Evolutionary conservation across 2,797 vertebrate species (phyloP), one percentile per base, ranked within the genome.

Genomic region (Premnoplex brunnescens): DNA sequence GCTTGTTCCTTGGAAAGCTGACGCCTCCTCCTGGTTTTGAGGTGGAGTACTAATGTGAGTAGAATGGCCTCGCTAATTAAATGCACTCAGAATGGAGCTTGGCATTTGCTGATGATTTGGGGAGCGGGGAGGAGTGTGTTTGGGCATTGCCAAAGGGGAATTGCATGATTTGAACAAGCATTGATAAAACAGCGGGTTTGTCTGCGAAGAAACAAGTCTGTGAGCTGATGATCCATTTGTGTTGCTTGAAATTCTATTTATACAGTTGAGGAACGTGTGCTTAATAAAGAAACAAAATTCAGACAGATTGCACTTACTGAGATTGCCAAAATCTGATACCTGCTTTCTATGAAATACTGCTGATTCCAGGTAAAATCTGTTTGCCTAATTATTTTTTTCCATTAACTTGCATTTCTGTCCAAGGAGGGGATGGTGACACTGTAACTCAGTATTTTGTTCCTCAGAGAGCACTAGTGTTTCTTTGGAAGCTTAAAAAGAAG

Each of bases 31-130:
- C 49, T 0, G 9, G 22, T 72, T 68, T 72, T 76, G 68, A 11
- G 24, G n/a, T 44, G 44, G 49, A 85, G 17, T 41, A 75, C 79
- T 92, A 88, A 89, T 52, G 16, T 51, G 79, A 85, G 56, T 69
- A 87, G 63, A 92, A 28, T 41, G 63, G 39, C 84, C 48, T 96
- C 0, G 4, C 85, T 95, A 55, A 83, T 92, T 30, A 49, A 83
- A 66, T 28, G 28, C 36, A 7, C 39, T 49, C 67, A 84, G 48
- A 62, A 28, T 79, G 82, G 30, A 82, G 71, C 87, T 82, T 91
- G 71, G 74, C 46, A 2, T 73, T 93, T 85, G 62, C 55, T 93
- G 7, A 37, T 63, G 28, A 9, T 58, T 14, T 60, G 89, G 64
- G 64, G 76, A 79, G 76, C 2, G 27, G 60, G 64, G 18, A 27